These are phyloP conservation scores for Malurus alboscapulatus DNA, from an alignment of 2,113 vertebrate genomes.

Conservation along the genomic window DNA sequence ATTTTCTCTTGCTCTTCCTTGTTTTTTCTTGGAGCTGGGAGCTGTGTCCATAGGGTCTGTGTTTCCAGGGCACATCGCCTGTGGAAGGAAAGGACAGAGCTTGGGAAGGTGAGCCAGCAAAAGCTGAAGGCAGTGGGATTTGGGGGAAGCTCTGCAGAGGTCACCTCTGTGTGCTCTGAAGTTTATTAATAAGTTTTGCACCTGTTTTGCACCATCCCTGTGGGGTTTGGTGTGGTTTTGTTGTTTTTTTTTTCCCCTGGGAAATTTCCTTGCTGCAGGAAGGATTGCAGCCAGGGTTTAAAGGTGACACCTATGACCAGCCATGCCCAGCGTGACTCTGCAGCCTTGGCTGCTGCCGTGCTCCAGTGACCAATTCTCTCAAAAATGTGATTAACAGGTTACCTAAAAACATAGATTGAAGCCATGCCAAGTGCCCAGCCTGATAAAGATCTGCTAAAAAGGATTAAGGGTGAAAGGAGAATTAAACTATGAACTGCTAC, in stretches of 20 bases:
- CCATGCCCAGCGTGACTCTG: neutral
- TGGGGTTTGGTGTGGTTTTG: accelerated
- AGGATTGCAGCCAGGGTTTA: neutral
- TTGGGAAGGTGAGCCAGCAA: neutral
- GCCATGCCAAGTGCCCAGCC: neutral
- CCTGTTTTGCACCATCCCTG: neutral
- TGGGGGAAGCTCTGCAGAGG: neutral
- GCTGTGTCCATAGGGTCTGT: neutral
- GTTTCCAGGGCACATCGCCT: accelerated
- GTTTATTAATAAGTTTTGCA: neutral
- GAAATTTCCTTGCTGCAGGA: neutral
- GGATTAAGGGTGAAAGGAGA: neutral
- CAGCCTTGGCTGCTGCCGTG: neutral
- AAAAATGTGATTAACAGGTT: neutral
- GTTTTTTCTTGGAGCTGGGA: neutral
- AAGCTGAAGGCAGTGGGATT: neutral
- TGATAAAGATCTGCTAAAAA: neutral
- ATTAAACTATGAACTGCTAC: neutral
- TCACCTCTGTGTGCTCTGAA: neutral
- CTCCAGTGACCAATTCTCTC: neutral
- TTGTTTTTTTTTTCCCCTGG: neutral
- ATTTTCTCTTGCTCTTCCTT: neutral
- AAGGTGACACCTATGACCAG: neutral
- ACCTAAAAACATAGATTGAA: neutral
- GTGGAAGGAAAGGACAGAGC: neutral